Base-by-base conservation (phyloP, 2,113 vertebrate genomes). In the Plecturocebus donacophilus region DNA sequence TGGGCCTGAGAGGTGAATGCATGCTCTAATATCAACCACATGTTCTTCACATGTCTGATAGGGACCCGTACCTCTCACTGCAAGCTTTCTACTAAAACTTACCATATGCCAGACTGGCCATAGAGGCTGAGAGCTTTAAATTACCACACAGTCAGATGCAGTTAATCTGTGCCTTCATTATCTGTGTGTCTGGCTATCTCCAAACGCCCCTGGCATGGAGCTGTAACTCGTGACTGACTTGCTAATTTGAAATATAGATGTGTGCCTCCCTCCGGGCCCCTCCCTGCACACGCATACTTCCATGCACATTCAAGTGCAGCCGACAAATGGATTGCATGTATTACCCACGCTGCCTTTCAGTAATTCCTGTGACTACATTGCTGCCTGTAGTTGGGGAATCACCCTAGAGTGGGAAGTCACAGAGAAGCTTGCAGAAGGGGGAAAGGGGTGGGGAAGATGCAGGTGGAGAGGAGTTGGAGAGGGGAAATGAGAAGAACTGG, bases 121-220 rank as follows among this genome's bases (percentile, higher is more conserved):
- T 47, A 70, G 64, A 96, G 87, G 64, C 58, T 76, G 97, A 95
- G 97, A 96, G 95, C 88, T 70, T 95, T 90, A 96, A 97, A 96
- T 96, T 96, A 96, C 87, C 91, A 0, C 79, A 77, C n/a, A 90
- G 95, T 64, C 96, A 91, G 87, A 96, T 58, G 35, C 77, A 77
- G 88, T 96, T 98, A 94, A 97, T 96, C 98, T 87, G 68, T 90
- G 90, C 92, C 97, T 96, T 98, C 96, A 87, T 93, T 97, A 95
- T 94, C 96, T 97, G 84, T 87, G 93, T 79, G 45, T 90, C 90
- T 89, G 87, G 68, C 91, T 93, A 92, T 92, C 97, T 54, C 94
- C 87, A 98, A 95, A 64, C 83, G 49, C 82, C 91, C 45, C 84
- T 97, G 86, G 97, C 96, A 90, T 84, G 96, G 84, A 94, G 70